phyloP scores from a whole-genome alignment of 1,140 invertebrate species.

The Scaptomyza pallida region DNA sequence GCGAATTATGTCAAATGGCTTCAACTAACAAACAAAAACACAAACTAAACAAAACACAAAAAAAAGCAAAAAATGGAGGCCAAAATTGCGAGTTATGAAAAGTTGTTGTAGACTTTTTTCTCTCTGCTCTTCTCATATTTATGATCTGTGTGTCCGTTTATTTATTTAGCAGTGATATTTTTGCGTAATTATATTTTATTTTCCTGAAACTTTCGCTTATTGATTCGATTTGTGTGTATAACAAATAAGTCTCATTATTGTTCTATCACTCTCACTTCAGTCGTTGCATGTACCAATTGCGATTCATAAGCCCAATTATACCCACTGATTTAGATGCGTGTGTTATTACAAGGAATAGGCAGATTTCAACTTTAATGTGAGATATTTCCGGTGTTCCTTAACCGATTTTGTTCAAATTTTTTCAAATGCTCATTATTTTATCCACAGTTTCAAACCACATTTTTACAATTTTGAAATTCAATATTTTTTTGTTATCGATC shows the following conservation, averaged over 20 bases:
- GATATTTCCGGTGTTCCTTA: too few species aligned
- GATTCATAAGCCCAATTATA: not conserved
- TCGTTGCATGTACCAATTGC: not conserved
- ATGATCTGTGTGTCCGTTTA: not conserved
- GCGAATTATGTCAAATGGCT: conserved; percentile 54
- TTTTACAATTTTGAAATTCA: too few species aligned
- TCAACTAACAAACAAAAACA: not conserved
- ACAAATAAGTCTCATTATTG: not conserved
- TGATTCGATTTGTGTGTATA: conserved; percentile 44
- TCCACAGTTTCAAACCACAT: too few species aligned
- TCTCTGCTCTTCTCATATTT: not conserved
- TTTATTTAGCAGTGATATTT: conserved; percentile 43
- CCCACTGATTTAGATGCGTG: not conserved
- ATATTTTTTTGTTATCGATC: too few species aligned
- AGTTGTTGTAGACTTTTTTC: not conserved
- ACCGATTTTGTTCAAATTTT: too few species aligned
- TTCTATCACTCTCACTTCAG: not conserved
- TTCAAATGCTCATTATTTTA: too few species aligned
- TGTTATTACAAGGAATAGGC: too few species aligned
- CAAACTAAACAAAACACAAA: conserved; percentile 58
- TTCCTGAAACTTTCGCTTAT: conserved; percentile 64
- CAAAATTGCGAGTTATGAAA: conserved; percentile 59
- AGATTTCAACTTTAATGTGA: too few species aligned
- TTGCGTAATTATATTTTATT: conserved; percentile 54
- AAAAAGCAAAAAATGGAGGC: too few species aligned